A percentile compares a stretch with the other conserved stretches of the same genome.
phyloP scores from a whole-genome alignment of 2,888 invertebrate genomes.

The Leucophora obtusa region DNA sequence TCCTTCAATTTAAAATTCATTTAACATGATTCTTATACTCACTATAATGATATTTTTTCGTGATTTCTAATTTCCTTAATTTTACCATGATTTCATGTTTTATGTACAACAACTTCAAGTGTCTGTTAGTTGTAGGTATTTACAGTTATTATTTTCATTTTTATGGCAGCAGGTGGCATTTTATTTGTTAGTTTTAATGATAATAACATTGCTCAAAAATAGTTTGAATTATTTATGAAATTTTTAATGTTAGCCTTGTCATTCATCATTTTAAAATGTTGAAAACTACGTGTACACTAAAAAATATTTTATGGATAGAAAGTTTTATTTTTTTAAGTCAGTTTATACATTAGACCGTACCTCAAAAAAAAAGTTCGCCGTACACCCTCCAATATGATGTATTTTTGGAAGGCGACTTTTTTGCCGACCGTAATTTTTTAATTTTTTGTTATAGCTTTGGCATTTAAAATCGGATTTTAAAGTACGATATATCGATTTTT shows the following conservation, averaged over 20 bases:
- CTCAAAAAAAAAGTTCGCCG: too few relatives aligned
- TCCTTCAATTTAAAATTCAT: not conserved
- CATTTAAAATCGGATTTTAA: too few relatives aligned
- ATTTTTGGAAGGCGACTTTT: too few relatives aligned
- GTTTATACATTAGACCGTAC: too few relatives aligned
- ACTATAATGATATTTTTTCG: not conserved
- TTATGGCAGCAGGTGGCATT: constrained; percentile 4
- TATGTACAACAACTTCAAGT: not conserved
- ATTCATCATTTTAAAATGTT: constrained; percentile 9
- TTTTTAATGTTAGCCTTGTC: constrained; percentile 12
- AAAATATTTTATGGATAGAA: not conserved
- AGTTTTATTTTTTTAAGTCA: too few relatives aligned
- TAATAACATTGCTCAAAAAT: not conserved
- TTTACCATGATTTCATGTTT: not conserved
- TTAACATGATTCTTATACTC: not conserved
- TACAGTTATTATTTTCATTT: not conserved
- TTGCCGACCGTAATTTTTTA: too few relatives aligned
- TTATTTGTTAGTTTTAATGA: constrained; percentile 3
- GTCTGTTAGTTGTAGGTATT: not conserved
- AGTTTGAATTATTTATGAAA: constrained; percentile 16
- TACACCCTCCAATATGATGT: too few relatives aligned
- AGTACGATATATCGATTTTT: too few relatives aligned
- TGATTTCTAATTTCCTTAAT: not conserved
- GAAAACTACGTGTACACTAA: not conserved
- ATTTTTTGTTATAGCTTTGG: too few relatives aligned